Evolutionary conservation across 2,888 invertebrate species (phyloP).

Genomic region (Ophion slaviceki): DNA sequence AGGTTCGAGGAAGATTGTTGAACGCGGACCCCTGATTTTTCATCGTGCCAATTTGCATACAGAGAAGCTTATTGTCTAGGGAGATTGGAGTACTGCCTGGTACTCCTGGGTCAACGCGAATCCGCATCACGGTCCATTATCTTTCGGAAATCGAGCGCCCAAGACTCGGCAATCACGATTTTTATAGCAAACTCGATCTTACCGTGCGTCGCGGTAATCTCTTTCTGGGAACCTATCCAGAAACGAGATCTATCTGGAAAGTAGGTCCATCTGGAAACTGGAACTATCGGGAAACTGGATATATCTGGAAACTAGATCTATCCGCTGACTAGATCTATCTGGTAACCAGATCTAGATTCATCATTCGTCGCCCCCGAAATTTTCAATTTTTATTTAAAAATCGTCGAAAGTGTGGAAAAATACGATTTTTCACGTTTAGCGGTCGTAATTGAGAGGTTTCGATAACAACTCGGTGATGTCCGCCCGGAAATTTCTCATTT

Average conservation of each 20-base stretch:
- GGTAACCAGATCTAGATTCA: no score
- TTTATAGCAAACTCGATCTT: slow-evolving; percentile 15
- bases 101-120: slow-evolving; percentile 69
- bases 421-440: no score
- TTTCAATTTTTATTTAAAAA: no score
- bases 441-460: no score
- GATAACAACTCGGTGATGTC: no score
- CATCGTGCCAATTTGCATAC: slow-evolving; percentile 76
- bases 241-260: background rate
- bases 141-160: slow-evolving; percentile 52
- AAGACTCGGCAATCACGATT: slow-evolving; percentile 17
- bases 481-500: no score
- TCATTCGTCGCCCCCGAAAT: no score
- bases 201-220: slow-evolving; percentile 1
- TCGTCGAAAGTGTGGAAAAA: no score
- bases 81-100: slow-evolving; percentile 73
- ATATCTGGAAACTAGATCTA: no score
- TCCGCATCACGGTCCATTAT: slow-evolving; percentile 67
- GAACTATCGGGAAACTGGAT: no score
- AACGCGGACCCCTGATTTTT: slow-evolving; percentile 71
- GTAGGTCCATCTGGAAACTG: no score
- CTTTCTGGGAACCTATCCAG: background rate
- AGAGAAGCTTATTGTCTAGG: slow-evolving; percentile 73
- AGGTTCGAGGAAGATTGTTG: slow-evolving; percentile 33
- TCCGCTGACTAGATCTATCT: no score